Evolutionary conservation across 2,888 invertebrate genomes (phyloP).

Genomic region (Agrilus mali): DNA sequence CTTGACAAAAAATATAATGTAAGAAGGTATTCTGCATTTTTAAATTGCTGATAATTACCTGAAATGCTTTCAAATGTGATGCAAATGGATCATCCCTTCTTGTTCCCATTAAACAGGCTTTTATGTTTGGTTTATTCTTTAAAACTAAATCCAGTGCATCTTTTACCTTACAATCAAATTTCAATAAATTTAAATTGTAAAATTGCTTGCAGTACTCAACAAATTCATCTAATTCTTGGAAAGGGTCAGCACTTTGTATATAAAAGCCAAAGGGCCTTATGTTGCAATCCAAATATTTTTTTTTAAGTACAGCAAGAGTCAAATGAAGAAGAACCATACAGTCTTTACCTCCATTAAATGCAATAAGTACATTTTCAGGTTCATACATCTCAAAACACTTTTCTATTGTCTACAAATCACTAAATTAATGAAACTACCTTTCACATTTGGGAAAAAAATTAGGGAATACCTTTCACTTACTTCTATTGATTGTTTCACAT

Average conservation of each 20-base stretch:
- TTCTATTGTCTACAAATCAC: slow-evolving; percentile 42
- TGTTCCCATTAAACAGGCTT: slow-evolving; percentile 87
- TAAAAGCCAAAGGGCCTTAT: slow-evolving; percentile 56
- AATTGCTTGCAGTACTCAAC: slow-evolving; percentile 54
- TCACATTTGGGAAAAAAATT: neutral
- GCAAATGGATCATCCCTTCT: slow-evolving; percentile 79
- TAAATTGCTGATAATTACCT: slow-evolving; percentile 37
- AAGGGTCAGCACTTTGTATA: slow-evolving; percentile 66
- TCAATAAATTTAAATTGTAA: slow-evolving; percentile 63
- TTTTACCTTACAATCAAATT: slow-evolving; percentile 58
- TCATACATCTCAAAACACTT: slow-evolving; percentile 49
- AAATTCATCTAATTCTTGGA: slow-evolving; percentile 78
- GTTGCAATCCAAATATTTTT: slow-evolving; percentile 23
- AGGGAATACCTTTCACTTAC: slow-evolving; percentile 11
- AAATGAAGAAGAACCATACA: slow-evolving; percentile 85
- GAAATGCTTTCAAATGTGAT: slow-evolving; percentile 50
- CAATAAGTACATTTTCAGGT: slow-evolving; percentile 69
- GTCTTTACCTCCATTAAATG: slow-evolving; percentile 98
- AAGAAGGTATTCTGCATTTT: neutral
- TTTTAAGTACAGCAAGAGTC: slow-evolving; percentile 37
- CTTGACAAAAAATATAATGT: slow-evolving; percentile 31
- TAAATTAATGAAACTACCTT: neutral
- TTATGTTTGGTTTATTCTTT: slow-evolving; percentile 44
- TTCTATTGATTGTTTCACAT: slow-evolving; percentile 13
- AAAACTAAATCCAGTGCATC: slow-evolving; percentile 52